Evolutionary conservation across 2,797 vertebrate species (phyloP), one percentile per base, ranked within the genome.

Genomic region (Scolopax rusticola): DNA sequence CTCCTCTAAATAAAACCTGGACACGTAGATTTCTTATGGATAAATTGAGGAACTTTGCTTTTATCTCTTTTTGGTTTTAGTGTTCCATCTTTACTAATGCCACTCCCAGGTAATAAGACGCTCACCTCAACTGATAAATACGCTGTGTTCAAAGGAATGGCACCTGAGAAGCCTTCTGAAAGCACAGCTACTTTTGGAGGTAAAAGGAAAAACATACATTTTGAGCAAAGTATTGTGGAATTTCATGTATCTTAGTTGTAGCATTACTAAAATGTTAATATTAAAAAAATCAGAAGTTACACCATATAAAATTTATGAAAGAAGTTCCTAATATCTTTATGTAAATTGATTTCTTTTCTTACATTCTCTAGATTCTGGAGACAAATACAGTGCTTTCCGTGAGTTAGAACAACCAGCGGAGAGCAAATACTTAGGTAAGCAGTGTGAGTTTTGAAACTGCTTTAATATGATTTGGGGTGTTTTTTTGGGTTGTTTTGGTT

Each of bases 361-460:
- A 8, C 40, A 1, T 32, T 24, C 73, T 87, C 11, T 95, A 99
- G 99, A 99, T 96, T 94, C 94, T 95, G 99, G 98, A 89, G 99
- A 99, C 97, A 99, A 99, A 97, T 99, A 99, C 95, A 99, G 99
- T 63, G 99, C 99, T 96, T 99, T 99, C 98, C 98, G 99, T 97
- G 98, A 99, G 77, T 98, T 99, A 1, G 99, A 99, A 84, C 99
- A 98, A 17, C 98, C 98, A 24, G 69, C 98, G 90, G 99, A 99
- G 93, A 98, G 98, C 97, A 99, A 99, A 98, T 97, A 98, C 96
- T 95, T 98, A 77, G 99, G 99, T 99, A 98, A 98, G 98, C 70
- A 57, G 73, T 74, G 43, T 38, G 60, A 12, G 41, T 45, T 47
- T 53, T 82, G 64, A 81, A 61, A 43, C 40, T 53, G 36, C 20